Conservation (phyloP, 2,888 invertebrate species). For the Aspidapion aeneum region DNA sequence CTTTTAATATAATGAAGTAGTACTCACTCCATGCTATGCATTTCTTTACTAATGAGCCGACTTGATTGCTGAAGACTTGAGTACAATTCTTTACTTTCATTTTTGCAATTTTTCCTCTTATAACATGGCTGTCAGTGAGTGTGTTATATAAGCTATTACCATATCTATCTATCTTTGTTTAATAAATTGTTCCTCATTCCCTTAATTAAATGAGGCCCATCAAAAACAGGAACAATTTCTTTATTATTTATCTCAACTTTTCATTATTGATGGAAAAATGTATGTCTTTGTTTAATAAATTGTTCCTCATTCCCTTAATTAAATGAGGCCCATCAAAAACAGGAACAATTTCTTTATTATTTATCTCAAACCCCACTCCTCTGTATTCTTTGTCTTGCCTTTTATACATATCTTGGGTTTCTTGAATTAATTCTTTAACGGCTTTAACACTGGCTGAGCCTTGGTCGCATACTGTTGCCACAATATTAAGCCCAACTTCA, state of each 20-base stretch:
- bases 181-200: too few species aligned
- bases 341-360: background rate
- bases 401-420: background rate
- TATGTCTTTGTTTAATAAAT: slow-evolving; percentile 12
- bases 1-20: background rate
- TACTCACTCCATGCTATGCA: slow-evolving; percentile 1
- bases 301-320: background rate
- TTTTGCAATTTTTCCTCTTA: slow-evolving; percentile 23
- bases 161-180: too few species aligned
- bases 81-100: slow-evolving; percentile 25
- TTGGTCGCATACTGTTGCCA: too few species aligned
- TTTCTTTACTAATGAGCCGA: background rate
- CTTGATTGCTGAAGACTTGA: slow-evolving; percentile 19
- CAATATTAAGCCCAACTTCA: slow-evolving; percentile 24
- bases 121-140: slow-evolving; percentile 22
- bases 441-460: too few species aligned
- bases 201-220: too few species aligned
- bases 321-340: background rate
- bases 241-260: too few species aligned
- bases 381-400: background rate
- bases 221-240: too few species aligned
- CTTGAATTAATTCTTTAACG: slow-evolving; percentile 1
- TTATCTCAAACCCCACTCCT: background rate
- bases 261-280: slow-evolving; percentile 8
- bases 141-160: slow-evolving; percentile 19